A percentile compares a stretch with the other conserved stretches of the same genome.
Evolutionary conservation across 2,113 vertebrate species (phyloP).

Genomic region (Phoxinus phoxinus): DNA sequence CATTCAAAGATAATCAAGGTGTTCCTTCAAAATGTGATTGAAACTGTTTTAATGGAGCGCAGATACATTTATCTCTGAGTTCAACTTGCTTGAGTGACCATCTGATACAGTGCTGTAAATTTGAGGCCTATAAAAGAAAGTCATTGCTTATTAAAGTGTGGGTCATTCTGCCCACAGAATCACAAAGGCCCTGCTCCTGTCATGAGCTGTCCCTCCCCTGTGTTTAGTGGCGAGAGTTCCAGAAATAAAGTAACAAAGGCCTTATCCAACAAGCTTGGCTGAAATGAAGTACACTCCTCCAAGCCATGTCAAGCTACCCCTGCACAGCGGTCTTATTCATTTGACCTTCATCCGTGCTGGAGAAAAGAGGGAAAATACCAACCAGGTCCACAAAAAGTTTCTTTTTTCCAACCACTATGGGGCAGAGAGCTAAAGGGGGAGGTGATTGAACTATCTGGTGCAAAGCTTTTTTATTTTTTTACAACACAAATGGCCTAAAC

Average conservation of each 20-base stretch:
- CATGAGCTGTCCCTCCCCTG: slow-evolving; percentile 6
- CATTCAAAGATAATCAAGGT: neutral
- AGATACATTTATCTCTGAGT: neutral
- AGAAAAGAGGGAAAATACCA: slow-evolving; percentile 58
- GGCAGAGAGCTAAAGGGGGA: slow-evolving; percentile 6
- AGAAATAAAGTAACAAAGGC: slow-evolving; percentile 52
- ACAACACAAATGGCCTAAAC: slow-evolving; percentile 20
- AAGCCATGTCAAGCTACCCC: slow-evolving; percentile 49
- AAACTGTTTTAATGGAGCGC: neutral
- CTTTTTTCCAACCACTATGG: slow-evolving; percentile 1
- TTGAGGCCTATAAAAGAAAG: neutral
- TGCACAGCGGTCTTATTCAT: slow-evolving; percentile 55
- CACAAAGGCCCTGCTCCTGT: slow-evolving; percentile 22
- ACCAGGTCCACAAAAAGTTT: slow-evolving; percentile 51
- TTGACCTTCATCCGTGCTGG: slow-evolving; percentile 55
- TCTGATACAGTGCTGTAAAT: slow-evolving; percentile 1
- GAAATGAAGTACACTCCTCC: slow-evolving; percentile 50
- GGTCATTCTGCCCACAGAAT: slow-evolving; percentile 25
- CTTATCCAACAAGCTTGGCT: slow-evolving; percentile 44
- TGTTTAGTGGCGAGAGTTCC: neutral
- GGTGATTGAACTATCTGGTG: slow-evolving; percentile 43
- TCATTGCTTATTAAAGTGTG: slow-evolving; percentile 2
- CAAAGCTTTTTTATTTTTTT: slow-evolving; percentile 25
- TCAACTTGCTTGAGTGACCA: neutral
- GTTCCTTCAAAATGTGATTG: neutral